Evolutionary conservation across 2,113 vertebrate genomes (phyloP).

Genomic region (Mus pahari): DNA sequence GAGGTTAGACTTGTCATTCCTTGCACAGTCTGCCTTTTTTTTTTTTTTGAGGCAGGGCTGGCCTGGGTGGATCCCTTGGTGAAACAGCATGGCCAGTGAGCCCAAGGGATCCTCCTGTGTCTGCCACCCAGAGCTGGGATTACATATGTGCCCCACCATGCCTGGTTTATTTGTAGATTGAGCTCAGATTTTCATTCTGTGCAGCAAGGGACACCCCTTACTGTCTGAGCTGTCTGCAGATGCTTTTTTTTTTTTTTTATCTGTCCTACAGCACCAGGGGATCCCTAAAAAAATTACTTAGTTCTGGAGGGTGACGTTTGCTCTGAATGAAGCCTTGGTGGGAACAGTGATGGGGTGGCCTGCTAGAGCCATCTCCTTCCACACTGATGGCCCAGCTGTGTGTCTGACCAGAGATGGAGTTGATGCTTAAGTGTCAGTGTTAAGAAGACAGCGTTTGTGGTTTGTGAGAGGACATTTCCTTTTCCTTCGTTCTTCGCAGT

Average conservation of each 20-base stretch:
- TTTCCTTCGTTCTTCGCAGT: background rate
- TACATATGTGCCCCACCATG: background rate
- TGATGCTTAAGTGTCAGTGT: background rate
- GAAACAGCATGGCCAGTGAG: background rate
- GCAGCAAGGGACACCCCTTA: background rate
- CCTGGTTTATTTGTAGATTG: background rate
- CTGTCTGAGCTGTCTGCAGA: background rate
- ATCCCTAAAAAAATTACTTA: background rate
- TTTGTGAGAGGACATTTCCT: background rate
- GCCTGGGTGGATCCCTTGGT: background rate
- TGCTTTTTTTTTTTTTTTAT: background rate
- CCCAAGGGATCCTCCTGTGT: background rate
- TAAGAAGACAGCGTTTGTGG: background rate
- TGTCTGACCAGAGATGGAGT: background rate
- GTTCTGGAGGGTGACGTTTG: fast-evolving
- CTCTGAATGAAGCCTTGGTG: background rate
- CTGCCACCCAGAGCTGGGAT: background rate
- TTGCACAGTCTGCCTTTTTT: background rate
- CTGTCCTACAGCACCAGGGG: fast-evolving
- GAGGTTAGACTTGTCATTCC: background rate
- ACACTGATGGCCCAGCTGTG: background rate
- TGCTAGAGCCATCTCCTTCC: background rate
- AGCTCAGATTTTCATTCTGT: background rate
- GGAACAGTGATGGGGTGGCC: background rate
- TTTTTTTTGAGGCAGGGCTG: background rate